A percentile compares a stretch with the other conserved stretches of the same genome.
phyloP scores from a whole-genome alignment of 2,888 invertebrate species.

The Crepidodera aurea region DNA sequence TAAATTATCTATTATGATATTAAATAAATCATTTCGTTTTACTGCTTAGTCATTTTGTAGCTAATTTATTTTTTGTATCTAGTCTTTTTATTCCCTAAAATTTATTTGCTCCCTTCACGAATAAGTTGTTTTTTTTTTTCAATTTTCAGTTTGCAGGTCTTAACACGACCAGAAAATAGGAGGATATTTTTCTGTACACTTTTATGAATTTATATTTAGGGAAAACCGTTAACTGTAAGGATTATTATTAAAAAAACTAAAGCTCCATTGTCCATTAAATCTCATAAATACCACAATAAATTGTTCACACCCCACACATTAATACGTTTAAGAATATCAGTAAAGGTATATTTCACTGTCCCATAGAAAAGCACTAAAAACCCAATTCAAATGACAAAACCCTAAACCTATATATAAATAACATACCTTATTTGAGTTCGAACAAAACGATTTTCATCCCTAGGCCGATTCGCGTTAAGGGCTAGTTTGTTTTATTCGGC shows the following conservation, averaged over 20 bases:
- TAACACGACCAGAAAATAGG: too few relatives aligned
- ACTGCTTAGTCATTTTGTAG: too few relatives aligned
- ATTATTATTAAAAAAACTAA: not conserved
- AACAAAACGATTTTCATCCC: slow-evolving; percentile 50
- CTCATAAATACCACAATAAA: slow-evolving; percentile 39
- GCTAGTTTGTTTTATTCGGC: slow-evolving; percentile 49
- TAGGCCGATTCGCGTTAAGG: slow-evolving; percentile 40
- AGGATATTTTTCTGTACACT: too few relatives aligned
- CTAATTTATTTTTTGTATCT: too few relatives aligned
- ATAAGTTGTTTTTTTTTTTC: too few relatives aligned
- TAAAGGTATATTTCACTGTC: slow-evolving; percentile 47
- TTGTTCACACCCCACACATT: slow-evolving; percentile 43
- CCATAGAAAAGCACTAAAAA: slow-evolving; percentile 58
- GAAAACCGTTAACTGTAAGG: not conserved
- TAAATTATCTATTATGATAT: too few relatives aligned
- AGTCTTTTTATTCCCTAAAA: too few relatives aligned
- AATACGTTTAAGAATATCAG: slow-evolving; percentile 40
- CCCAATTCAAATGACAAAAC: slow-evolving; percentile 57
- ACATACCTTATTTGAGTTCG: too few relatives aligned
- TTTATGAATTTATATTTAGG: too few relatives aligned
- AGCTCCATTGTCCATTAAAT: slow-evolving; percentile 34
- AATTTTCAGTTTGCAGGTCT: too few relatives aligned
- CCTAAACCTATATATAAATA: slow-evolving; percentile 34
- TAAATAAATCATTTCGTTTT: too few relatives aligned
- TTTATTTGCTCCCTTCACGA: too few relatives aligned